A percentile compares a stretch with the other conserved stretches of the same genome.
phyloP scores from a whole-genome alignment of 2,113 vertebrate species.

The Erythrolamprus reginae region DNA sequence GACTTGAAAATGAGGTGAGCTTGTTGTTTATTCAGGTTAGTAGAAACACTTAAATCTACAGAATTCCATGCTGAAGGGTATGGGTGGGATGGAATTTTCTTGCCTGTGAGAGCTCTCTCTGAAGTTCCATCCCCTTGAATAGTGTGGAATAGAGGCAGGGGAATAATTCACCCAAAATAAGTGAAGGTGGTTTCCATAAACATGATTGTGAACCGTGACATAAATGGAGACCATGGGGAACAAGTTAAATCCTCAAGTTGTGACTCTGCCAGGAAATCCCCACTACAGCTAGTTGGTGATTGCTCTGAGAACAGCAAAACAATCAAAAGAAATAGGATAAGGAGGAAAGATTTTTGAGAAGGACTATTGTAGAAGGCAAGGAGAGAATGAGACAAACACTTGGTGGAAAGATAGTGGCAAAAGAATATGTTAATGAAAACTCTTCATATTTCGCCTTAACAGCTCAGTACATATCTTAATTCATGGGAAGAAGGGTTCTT shows the following conservation, averaged over 20 bases:
- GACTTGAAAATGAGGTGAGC: conserved; percentile 88
- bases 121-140: background rate
- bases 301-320: background rate
- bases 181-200: background rate
- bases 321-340: background rate
- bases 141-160: background rate
- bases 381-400: background rate
- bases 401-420: background rate
- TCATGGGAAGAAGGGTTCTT: background rate
- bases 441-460: background rate
- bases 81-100: background rate
- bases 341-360: background rate
- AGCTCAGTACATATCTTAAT: background rate
- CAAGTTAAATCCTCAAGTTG: background rate
- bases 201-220: background rate
- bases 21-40: background rate
- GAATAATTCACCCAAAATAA: background rate
- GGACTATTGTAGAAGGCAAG: background rate
- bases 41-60: background rate
- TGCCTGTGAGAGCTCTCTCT: background rate
- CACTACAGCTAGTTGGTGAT: background rate
- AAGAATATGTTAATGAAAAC: background rate
- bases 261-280: no score
- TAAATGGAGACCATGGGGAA: background rate
- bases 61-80: accelerated